Conservation (phyloP, 2,888 invertebrate species). For the Smittia aterrima region DNA sequence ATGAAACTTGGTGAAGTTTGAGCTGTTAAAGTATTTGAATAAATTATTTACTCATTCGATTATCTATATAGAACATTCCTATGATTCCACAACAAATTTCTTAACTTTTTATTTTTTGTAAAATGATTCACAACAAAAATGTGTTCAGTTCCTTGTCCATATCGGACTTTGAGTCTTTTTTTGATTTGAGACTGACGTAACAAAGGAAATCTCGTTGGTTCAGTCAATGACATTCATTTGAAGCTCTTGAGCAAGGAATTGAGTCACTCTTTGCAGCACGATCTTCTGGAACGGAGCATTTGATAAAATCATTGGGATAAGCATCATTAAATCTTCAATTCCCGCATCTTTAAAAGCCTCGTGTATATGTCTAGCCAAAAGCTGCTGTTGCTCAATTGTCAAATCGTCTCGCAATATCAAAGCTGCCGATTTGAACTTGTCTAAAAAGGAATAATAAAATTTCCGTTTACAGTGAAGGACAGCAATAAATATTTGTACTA, state of each 20-base stretch:
- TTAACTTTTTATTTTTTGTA: no score
- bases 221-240: constrained; percentile 50
- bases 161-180: background rate
- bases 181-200: background rate
- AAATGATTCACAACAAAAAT: no score
- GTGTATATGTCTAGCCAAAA: constrained; percentile 48
- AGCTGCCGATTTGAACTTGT: constrained; percentile 50
- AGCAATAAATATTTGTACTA: no score
- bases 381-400: constrained; percentile 48
- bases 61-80: no score
- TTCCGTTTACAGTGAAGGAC: no score
- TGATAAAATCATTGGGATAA: constrained; percentile 49
- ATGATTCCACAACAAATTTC: no score
- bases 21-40: background rate
- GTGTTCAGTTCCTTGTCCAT: no score
- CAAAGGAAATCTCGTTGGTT: constrained; percentile 35
- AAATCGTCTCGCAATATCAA: constrained; percentile 52
- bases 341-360: constrained; percentile 49
- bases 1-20: constrained; percentile 48
- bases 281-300: constrained; percentile 48
- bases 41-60: background rate
- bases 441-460: constrained; percentile 44
- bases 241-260: constrained; percentile 50
- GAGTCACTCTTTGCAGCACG: constrained; percentile 48
- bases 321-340: constrained; percentile 48